A percentile compares a stretch with the other conserved stretches of the same genome.
Evolutionary conservation across 2,113 vertebrate genomes (phyloP).

Genomic region (Carlito syrichta): DNA sequence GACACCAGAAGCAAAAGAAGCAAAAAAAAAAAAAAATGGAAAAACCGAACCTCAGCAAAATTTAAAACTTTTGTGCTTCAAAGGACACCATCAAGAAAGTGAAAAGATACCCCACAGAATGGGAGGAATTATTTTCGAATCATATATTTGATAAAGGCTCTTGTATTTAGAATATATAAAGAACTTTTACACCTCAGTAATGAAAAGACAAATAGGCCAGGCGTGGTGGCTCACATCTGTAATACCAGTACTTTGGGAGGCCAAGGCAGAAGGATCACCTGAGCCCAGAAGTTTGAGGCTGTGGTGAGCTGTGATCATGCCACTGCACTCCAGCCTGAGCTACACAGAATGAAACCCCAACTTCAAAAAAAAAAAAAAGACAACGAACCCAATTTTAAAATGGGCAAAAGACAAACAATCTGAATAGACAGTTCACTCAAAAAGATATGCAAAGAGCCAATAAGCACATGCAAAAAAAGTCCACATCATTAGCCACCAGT

Average conservation of each 20-base stretch:
- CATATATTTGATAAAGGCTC: not conserved
- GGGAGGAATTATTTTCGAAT: not conserved
- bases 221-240: no score
- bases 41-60: not conserved
- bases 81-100: not conserved
- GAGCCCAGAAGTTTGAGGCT: no score
- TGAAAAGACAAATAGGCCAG: not conserved
- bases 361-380: no score
- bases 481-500: not conserved
- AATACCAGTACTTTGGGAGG: no score
- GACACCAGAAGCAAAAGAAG: not conserved
- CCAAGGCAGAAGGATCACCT: no score
- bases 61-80: not conserved
- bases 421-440: not conserved
- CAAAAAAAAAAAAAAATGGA: not conserved
- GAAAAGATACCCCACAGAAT: not conserved
- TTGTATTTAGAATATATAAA: not conserved
- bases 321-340: no score
- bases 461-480: not conserved
- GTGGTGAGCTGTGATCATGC: no score
- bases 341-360: no score
- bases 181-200: not conserved
- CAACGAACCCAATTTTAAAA: not conserved
- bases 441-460: not conserved
- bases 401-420: not conserved